phyloP scores from a whole-genome alignment of 30 jellyfish, hydroid and myxozoan genomes.

The Chironex yamaguchii region DNA sequence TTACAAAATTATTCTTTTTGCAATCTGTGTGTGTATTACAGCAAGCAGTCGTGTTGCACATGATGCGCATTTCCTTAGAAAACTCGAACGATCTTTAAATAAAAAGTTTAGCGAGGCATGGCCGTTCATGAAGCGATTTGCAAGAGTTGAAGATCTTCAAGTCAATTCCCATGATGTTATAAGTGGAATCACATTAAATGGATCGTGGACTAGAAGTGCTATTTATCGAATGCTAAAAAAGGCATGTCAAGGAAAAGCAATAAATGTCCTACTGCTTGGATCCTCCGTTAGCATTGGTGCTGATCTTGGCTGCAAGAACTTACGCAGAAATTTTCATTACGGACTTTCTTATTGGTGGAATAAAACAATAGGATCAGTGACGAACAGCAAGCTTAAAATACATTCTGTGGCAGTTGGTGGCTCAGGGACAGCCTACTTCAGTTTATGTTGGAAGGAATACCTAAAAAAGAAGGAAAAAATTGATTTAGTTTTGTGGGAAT shows the following conservation, averaged over 20 bases:
- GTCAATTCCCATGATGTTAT: constrained; percentile 46
- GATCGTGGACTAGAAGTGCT: constrained; percentile 79
- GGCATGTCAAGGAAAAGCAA: constrained; percentile 62
- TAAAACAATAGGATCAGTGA: constrained; percentile 67
- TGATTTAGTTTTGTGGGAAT: constrained; percentile 93
- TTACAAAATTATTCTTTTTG: no score
- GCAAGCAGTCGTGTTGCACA: no score
- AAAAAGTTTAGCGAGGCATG: constrained; percentile 73
- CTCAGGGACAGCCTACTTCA: constrained; percentile 82
- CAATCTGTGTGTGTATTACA: no score
- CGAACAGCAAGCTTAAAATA: constrained; percentile 77
- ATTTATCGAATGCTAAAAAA: constrained; percentile 54
- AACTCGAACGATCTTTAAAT: constrained; percentile 51
- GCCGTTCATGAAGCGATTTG: constrained; percentile 73
- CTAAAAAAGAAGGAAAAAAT: constrained; percentile 63
- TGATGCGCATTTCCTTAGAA: no score
- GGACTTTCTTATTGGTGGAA: constrained; percentile 93
- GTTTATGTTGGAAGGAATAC: constrained; percentile 91
- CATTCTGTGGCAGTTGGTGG: constrained; percentile 97
- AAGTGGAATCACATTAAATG: constrained; percentile 73
- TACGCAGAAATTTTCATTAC: constrained; percentile 72
- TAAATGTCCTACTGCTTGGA: constrained; percentile 74
- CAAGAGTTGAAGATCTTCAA: constrained; percentile 50
- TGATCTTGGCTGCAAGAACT: constrained; percentile 86
- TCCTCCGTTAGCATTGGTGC: constrained; percentile 93